Percentiles rank a stretch among this genome's conserved stretches.
These are phyloP conservation scores for Tenrec ecaudatus DNA, from an alignment of 2,113 vertebrate species.

Conservation along the genomic window DNA sequence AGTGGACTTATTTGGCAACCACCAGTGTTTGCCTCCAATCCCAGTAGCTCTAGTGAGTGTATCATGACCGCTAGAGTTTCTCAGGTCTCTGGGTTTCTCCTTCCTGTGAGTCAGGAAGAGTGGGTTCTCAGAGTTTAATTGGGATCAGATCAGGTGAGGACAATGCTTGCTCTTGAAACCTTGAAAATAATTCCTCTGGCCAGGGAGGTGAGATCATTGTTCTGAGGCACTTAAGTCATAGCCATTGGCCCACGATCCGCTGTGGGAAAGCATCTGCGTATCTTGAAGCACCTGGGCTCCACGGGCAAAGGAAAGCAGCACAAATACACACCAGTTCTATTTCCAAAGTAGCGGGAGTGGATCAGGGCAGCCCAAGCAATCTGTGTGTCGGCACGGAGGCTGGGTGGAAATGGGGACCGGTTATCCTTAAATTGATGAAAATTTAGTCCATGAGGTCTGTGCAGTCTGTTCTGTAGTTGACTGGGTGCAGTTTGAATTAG, in stretches of 20 bases:
- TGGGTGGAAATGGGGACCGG: not conserved
- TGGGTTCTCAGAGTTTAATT: not conserved
- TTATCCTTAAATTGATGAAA: not conserved
- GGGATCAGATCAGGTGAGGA: not conserved
- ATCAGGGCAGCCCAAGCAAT: not conserved
- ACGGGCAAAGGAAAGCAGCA: not conserved
- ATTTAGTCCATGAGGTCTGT: too few species aligned
- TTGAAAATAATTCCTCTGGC: not conserved
- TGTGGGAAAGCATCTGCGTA: too few species aligned
- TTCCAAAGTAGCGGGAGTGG: accelerated
- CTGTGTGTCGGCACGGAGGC: accelerated
- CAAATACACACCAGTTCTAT: not conserved
- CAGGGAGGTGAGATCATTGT: not conserved
- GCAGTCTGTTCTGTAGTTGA: not conserved
- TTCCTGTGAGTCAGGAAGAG: too few species aligned
- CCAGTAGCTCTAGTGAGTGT: not conserved
- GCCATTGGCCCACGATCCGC: not conserved
- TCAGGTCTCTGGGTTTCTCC: not conserved
- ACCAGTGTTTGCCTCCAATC: not conserved
- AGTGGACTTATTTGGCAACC: not conserved
- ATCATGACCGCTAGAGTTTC: accelerated
- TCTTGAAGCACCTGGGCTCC: not conserved
- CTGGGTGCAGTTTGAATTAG: too few species aligned
- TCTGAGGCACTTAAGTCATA: not conserved
- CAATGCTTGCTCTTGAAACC: not conserved